A percentile compares a stretch with the other conserved stretches of the same genome.
phyloP scores from a whole-genome alignment of 1,140 invertebrate species.

The Diorhabda sublineata region DNA sequence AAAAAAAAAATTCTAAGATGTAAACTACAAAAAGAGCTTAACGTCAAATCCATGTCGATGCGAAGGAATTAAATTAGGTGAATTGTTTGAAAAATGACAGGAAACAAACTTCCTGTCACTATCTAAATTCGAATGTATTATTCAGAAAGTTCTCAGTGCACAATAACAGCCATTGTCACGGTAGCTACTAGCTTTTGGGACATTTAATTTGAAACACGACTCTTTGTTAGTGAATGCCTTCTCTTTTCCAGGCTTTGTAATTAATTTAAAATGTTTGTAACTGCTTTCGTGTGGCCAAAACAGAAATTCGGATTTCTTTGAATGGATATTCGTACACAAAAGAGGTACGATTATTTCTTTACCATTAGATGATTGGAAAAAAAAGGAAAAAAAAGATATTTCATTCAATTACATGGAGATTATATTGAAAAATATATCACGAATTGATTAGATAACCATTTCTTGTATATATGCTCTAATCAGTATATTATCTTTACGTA shows the following conservation, averaged over 20 bases:
- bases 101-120: slow-evolving; percentile 14
- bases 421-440: too few relatives aligned
- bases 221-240: slow-evolving; percentile 15
- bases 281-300: slow-evolving; percentile 16
- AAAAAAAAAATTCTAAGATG: too few relatives aligned
- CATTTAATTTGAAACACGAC: slow-evolving; percentile 18
- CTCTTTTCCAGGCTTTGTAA: slow-evolving; percentile 13
- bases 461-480: too few relatives aligned
- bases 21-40: not conserved
- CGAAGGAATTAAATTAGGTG: slow-evolving; percentile 9
- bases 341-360: slow-evolving; percentile 3
- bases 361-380: slow-evolving; percentile 2
- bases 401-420: too few relatives aligned
- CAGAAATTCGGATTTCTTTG: slow-evolving; percentile 12
- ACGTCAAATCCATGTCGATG: slow-evolving; percentile 18
- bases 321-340: not conserved
- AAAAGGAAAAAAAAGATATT: not conserved
- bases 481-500: too few relatives aligned
- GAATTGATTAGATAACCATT: too few relatives aligned
- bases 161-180: slow-evolving; percentile 22
- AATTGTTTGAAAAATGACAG: slow-evolving; percentile 14
- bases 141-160: slow-evolving; percentile 18
- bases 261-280: slow-evolving; percentile 19
- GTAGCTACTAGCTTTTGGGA: slow-evolving; percentile 19
- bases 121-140: slow-evolving; percentile 17